Evolutionary conservation across 2,113 vertebrate genomes (phyloP), one percentile per base, ranked within the genome.

Genomic region (Heterochromis multidens): DNA sequence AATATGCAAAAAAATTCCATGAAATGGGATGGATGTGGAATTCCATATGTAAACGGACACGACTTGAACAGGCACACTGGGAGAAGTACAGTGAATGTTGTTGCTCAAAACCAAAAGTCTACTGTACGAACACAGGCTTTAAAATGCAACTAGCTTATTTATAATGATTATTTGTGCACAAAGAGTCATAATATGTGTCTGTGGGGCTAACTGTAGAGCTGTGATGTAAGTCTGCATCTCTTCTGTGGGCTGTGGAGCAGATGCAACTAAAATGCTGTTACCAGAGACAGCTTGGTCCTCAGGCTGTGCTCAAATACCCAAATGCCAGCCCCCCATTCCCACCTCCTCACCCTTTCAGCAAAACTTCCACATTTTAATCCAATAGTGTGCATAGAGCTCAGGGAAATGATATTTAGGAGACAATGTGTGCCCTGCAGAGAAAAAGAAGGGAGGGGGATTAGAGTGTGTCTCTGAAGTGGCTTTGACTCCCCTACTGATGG

Each of bases 391-490:
- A 91, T 67, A 95, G 82, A 91, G 90, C 90, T 92, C 81, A 89
- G 91, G 93, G 92, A 94, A 95, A 94, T 94, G 89, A 93, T 94
- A 94, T 94, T 95, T 94, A 95, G 89, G 91, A 94, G 94, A 94
- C 94, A 93, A 95, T 91, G 87, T 92, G 89, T 93, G 92, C 89
- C 94, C 93, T 94, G 92, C 94, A 93, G 93, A 94, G 92, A 88
- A 88, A 94, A 89, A 87, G 84, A 91, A 91, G 88, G 92, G 90
- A 86, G 89, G 90, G 86, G 90, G 90, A 95, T 94, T 93, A 94
- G 94, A 88, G 92, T 90, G 90, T 91, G 91, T 91, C 92, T 93
- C 92, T 95, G 87, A 93, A 93, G 94, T 93, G 89, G 91, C 84
- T 91, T 87, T 88, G 89, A 94, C 92, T 93, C 89, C 90, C 88